A percentile compares a stretch with the other conserved stretches of the same genome.
These are phyloP conservation scores for Phyllostomus discolor DNA, from an alignment of 2,113 vertebrate genomes.

Conservation along the genomic window DNA sequence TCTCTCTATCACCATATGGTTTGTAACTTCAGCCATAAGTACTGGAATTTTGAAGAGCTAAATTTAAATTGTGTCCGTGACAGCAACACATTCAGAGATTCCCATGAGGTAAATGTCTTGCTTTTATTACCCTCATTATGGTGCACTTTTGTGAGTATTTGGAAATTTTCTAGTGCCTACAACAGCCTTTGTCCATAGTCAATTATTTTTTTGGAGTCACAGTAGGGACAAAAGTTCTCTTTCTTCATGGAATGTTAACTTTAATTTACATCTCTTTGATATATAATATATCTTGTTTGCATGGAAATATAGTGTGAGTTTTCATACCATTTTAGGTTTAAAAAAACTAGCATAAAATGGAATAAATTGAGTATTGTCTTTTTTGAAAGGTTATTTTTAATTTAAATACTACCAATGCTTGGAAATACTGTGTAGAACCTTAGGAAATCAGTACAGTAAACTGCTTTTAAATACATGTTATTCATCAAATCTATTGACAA, in stretches of 20 bases:
- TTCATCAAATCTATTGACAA: not conserved
- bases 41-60: constrained; percentile 57
- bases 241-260: not conserved
- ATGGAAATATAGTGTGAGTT: not conserved
- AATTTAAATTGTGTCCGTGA: constrained; percentile 46
- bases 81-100: constrained; percentile 41
- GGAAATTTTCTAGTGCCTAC: constrained; percentile 28
- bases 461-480: not conserved
- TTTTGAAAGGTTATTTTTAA: not conserved
- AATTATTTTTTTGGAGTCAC: not conserved
- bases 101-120: constrained; percentile 39
- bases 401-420: not conserved
- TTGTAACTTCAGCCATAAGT: constrained; percentile 58
- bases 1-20: constrained; percentile 54
- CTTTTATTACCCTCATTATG: constrained; percentile 45
- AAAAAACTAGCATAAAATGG: not conserved
- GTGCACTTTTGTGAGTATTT: constrained; percentile 44
- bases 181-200: not conserved
- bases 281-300: not conserved
- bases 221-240: not conserved
- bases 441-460: not conserved
- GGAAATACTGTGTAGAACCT: not conserved
- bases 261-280: constrained; percentile 16
- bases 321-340: not conserved
- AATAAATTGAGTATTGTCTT: not conserved